phyloP scores from a whole-genome alignment of 2,113 vertebrate genomes.

The Bujurquina vittata region DNA sequence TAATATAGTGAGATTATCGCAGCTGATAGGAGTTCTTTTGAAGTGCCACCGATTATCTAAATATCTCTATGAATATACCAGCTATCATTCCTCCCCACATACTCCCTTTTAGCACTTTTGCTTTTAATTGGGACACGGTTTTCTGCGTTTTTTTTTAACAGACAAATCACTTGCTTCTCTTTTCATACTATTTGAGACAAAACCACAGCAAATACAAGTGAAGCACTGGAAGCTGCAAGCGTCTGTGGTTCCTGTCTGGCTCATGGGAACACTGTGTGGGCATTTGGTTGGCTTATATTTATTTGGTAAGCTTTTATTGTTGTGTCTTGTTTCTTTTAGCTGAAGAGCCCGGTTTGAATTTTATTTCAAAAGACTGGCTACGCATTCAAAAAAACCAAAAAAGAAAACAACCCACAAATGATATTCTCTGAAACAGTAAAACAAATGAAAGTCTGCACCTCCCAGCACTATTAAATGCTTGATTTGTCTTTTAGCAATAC shows the following conservation, averaged over 20 bases:
- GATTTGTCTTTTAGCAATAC: slow-evolving; percentile 2
- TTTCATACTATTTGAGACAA: slow-evolving; percentile 5
- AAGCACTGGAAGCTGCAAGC: slow-evolving; percentile 7
- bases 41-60: slow-evolving; percentile 73
- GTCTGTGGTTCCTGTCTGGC: not conserved
- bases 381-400: not conserved
- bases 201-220: slow-evolving; percentile 20
- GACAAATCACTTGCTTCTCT: slow-evolving; percentile 40
- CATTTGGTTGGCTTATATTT: slow-evolving; percentile 30
- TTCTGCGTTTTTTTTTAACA: slow-evolving; percentile 41
- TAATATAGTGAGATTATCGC: slow-evolving; percentile 75
- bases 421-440: not conserved
- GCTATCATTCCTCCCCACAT: slow-evolving; percentile 63
- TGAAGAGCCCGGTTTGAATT: slow-evolving; percentile 20
- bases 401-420: not conserved
- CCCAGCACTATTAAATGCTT: not conserved
- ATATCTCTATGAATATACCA: slow-evolving; percentile 67
- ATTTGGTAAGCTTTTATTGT: slow-evolving; percentile 13
- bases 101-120: slow-evolving; percentile 39
- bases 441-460: not conserved
- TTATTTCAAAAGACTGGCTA: not conserved
- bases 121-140: slow-evolving; percentile 68
- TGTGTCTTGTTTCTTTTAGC: slow-evolving; percentile 20
- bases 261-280: slow-evolving; percentile 19
- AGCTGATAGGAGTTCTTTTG: slow-evolving; percentile 70